phyloP scores from a whole-genome alignment of 2,888 invertebrate genomes.

The Cinara cedri region DNA sequence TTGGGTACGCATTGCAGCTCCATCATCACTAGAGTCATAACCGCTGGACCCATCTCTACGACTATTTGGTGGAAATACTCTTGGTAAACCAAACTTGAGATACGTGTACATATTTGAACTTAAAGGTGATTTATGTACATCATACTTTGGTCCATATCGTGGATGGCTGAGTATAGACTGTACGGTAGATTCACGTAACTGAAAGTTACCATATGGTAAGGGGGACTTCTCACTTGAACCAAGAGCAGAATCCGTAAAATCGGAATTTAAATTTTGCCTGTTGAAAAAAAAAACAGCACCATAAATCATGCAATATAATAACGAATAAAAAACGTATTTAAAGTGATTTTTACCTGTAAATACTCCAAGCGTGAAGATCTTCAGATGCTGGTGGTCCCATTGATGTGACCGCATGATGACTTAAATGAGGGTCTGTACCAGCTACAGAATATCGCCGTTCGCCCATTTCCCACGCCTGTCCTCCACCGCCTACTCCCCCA shows the following conservation, averaged over 20 bases:
- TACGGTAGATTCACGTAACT: slow-evolving; percentile 88
- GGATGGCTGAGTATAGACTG: slow-evolving; percentile 89
- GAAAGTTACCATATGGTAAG: slow-evolving; percentile 92
- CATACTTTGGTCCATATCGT: slow-evolving; percentile 86
- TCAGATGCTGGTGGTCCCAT: slow-evolving; percentile 73
- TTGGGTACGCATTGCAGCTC: slow-evolving; percentile 58
- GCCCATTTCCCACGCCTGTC: slow-evolving; percentile 70
- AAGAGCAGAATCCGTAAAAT: slow-evolving; percentile 91
- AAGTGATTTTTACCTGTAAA: slow-evolving; percentile 73
- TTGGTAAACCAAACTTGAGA: slow-evolving; percentile 88
- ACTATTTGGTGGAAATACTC: slow-evolving; percentile 86
- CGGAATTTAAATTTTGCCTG: slow-evolving; percentile 94
- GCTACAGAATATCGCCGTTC: slow-evolving; percentile 79
- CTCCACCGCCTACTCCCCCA: slow-evolving; percentile 50
- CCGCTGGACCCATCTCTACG: slow-evolving; percentile 87
- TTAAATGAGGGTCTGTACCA: slow-evolving; percentile 59
- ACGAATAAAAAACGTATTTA: slow-evolving; percentile 10
- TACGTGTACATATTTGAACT: slow-evolving; percentile 93
- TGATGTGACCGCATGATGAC: slow-evolving; percentile 59
- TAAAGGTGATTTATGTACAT: slow-evolving; percentile 74
- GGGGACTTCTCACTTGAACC: slow-evolving; percentile 93
- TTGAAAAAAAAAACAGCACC: slow-evolving; percentile 61
- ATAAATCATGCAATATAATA: neutral
- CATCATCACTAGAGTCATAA: slow-evolving; percentile 85
- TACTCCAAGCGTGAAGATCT: slow-evolving; percentile 95